phyloP scores from a whole-genome alignment of 2,113 vertebrate species.

The Ptychochromis oligacanthus region DNA sequence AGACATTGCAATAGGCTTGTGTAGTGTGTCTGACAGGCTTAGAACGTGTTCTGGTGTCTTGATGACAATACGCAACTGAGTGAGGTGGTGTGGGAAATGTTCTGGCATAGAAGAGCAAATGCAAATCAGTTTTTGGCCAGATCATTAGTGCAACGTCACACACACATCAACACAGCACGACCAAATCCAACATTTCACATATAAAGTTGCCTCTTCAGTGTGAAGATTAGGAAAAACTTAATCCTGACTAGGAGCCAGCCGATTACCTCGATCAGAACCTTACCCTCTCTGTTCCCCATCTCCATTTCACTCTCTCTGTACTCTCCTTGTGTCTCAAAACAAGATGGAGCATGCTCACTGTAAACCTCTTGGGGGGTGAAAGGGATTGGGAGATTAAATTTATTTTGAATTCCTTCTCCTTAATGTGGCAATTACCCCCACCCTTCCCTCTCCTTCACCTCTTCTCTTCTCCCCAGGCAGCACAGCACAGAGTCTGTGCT shows the following conservation, averaged over 20 bases:
- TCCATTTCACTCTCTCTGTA: slow-evolving; percentile 56
- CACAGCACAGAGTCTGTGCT: slow-evolving; percentile 67
- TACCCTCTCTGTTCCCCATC: slow-evolving; percentile 34
- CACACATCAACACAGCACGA: not conserved
- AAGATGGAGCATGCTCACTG: slow-evolving; percentile 84
- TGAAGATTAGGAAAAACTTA: slow-evolving; percentile 42
- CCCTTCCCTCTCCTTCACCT: slow-evolving; percentile 41
- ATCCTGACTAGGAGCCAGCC: slow-evolving; percentile 41
- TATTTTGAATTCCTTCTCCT: slow-evolving; percentile 87
- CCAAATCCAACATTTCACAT: slow-evolving; percentile 3
- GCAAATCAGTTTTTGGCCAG: slow-evolving; percentile 11
- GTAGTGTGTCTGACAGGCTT: not conserved
- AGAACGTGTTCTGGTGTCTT: not conserved
- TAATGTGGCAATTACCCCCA: slow-evolving; percentile 80
- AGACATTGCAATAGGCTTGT: not conserved
- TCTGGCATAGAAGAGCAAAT: not conserved
- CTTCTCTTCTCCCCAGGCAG: slow-evolving; percentile 40
- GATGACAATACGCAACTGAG: slow-evolving; percentile 13
- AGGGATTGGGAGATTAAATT: slow-evolving; percentile 83
- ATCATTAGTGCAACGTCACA: slow-evolving; percentile 4
- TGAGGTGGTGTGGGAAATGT: slow-evolving; percentile 18
- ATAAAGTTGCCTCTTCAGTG: slow-evolving; percentile 12
- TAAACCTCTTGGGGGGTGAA: slow-evolving; percentile 77
- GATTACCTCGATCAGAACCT: slow-evolving; percentile 46
- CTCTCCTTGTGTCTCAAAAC: slow-evolving; percentile 78